Percentiles rank a stretch among this genome's conserved stretches.
phyloP scores from a whole-genome alignment of 2,113 vertebrate genomes.

The Microtus oregoni region DNA sequence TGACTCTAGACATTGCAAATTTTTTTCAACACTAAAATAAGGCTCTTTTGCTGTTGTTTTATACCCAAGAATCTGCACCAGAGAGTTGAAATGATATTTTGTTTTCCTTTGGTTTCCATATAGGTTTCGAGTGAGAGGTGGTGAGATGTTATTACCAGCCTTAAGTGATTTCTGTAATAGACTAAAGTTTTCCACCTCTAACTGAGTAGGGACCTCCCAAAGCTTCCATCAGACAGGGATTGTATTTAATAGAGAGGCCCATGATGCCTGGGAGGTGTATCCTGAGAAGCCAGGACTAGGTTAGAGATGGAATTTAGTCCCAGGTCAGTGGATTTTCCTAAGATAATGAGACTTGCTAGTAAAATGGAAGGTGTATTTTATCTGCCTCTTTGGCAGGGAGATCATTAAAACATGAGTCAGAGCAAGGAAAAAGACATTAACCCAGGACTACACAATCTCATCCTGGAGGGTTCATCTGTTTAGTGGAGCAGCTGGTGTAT shows the following conservation, averaged over 20 bases:
- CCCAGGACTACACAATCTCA: neutral
- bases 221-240: neutral
- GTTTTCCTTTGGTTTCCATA: neutral
- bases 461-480: neutral
- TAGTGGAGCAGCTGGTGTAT: neutral
- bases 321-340: conserved; percentile 26
- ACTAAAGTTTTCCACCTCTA: neutral
- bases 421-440: conserved; percentile 25
- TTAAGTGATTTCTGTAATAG: neutral
- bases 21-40: neutral
- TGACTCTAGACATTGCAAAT: neutral
- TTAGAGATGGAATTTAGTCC: conserved; percentile 3
- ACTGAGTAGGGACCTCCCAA: neutral
- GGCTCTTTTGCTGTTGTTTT: neutral
- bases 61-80: neutral
- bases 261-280: neutral
- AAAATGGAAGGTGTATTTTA: conserved; percentile 47
- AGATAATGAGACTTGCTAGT: conserved; percentile 44
- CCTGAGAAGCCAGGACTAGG: neutral
- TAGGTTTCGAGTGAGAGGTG: neutral
- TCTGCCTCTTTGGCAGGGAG: neutral
- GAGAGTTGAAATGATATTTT: conserved; percentile 24
- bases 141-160: neutral
- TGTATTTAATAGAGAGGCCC: neutral
- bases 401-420: conserved; percentile 44